Percentiles rank a stretch among this genome's conserved stretches.
phyloP scores from a whole-genome alignment of 1,140 invertebrate species.

The Diabrotica virgifera region DNA sequence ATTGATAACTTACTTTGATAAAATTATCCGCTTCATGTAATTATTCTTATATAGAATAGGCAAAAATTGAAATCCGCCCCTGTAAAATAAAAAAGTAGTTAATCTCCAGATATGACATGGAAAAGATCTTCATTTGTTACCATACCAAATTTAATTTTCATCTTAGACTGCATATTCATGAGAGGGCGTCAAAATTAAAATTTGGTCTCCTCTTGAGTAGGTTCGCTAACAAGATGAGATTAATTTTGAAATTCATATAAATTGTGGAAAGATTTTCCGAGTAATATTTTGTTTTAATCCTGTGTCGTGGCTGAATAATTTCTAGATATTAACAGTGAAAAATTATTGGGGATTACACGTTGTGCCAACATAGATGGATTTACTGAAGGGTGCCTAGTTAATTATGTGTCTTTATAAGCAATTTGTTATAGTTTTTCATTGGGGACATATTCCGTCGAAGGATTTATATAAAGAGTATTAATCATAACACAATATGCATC shows the following conservation, averaged over 20 bases:
- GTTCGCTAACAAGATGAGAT: not conserved
- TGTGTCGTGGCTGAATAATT: not conserved
- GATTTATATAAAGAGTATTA: no score
- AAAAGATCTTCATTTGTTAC: slow-evolving; percentile 3
- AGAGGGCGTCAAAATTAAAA: not conserved
- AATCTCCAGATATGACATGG: not conserved
- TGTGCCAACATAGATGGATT: no score
- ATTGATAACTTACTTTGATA: no score
- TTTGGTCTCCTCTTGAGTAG: not conserved
- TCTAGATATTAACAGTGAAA: not conserved
- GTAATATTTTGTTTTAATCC: not conserved
- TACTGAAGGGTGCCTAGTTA: no score
- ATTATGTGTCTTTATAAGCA: no score
- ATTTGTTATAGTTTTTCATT: no score
- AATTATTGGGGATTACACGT: not conserved
- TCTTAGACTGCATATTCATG: not conserved
- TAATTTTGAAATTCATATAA: not conserved
- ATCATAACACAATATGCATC: no score
- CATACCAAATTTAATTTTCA: not conserved
- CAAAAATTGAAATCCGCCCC: no score
- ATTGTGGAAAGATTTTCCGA: not conserved
- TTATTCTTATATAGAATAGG: no score
- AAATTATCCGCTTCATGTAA: no score
- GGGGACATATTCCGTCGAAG: no score
- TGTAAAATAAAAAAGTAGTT: not conserved